Evolutionary conservation across 2,797 vertebrate genomes (phyloP).

Genomic region (Siniperca obscura): DNA sequence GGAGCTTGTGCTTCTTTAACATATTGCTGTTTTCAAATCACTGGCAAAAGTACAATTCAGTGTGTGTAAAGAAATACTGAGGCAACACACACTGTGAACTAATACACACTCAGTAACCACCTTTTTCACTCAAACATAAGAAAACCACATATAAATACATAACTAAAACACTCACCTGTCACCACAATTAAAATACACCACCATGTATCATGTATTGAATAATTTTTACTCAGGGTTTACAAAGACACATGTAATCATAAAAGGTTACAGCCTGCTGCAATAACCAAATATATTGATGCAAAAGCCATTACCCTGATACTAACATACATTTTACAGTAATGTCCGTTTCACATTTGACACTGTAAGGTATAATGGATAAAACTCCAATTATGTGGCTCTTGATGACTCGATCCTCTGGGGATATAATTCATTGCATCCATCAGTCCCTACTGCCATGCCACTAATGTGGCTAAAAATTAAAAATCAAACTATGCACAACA

Average conservation of each 20-base stretch:
- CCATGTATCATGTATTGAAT: not conserved
- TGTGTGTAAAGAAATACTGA: not conserved
- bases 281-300: not conserved
- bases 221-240: not conserved
- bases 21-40: slow-evolving; percentile 4
- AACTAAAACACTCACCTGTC: not conserved
- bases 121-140: not conserved
- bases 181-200: not conserved
- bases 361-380: slow-evolving; percentile 14
- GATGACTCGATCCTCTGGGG: not conserved
- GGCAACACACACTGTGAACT: not conserved
- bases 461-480: not conserved
- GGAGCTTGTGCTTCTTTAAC: not conserved
- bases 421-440: not conserved
- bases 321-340: not conserved
- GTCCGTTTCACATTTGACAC: slow-evolving; percentile 20
- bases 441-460: not conserved
- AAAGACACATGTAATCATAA: not conserved
- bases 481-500: not conserved
- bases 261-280: not conserved
- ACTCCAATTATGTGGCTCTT: slow-evolving; percentile 18
- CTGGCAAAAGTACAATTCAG: slow-evolving; percentile 2
- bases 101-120: not conserved
- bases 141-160: not conserved
- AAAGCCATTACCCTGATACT: not conserved